These are phyloP conservation scores for Phaedon cochleariae DNA, from an alignment of 2,888 invertebrate genomes.

Conservation along the genomic window DNA sequence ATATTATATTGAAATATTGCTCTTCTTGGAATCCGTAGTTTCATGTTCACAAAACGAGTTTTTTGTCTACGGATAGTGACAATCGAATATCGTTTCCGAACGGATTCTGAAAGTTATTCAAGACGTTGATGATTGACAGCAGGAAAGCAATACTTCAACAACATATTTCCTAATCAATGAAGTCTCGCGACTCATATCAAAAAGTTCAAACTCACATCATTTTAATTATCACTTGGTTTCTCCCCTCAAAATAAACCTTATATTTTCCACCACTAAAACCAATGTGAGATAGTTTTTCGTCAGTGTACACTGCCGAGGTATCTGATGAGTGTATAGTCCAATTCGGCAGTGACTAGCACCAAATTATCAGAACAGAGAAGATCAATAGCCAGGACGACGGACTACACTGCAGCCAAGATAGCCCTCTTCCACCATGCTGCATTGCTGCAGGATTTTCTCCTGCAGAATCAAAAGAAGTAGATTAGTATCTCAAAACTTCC, in stretches of 20 bases:
- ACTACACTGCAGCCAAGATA: conserved; percentile 61
- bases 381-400: conserved; percentile 60
- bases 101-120: no score
- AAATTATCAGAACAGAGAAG: conserved; percentile 53
- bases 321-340: background rate
- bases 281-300: background rate
- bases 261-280: background rate
- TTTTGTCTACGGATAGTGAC: no score
- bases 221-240: background rate
- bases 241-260: background rate
- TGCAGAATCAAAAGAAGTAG: conserved; percentile 44
- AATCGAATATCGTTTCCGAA: no score
- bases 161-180: background rate
- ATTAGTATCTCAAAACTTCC: no score
- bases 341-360: conserved; percentile 54
- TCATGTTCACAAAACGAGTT: no score
- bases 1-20: no score
- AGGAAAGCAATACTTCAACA: background rate
- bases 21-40: no score
- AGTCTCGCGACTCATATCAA: background rate
- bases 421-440: conserved; percentile 64
- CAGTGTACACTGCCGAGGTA: background rate
- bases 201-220: background rate
- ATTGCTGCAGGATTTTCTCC: conserved; percentile 67
- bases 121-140: background rate